These are phyloP conservation scores for Synanthedon andrenaeformis DNA, from an alignment of 2,888 invertebrate species.

Conservation along the genomic window DNA sequence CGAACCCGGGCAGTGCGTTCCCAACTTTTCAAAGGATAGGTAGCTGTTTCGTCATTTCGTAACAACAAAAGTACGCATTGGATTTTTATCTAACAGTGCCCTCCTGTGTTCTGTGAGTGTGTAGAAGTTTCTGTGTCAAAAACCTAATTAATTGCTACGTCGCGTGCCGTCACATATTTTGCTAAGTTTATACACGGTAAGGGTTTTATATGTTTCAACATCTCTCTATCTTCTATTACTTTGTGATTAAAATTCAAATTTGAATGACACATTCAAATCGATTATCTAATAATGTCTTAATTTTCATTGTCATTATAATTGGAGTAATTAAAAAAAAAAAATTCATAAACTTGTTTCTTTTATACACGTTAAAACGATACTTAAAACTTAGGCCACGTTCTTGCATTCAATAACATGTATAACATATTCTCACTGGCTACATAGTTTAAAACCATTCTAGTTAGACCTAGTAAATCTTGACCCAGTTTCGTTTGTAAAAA, in stretches of 20 bases:
- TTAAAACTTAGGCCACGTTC: too few species aligned
- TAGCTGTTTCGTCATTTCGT: constrained; percentile 26
- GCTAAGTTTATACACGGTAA: constrained; percentile 10
- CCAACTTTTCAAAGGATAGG: constrained; percentile 23
- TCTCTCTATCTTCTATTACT: background rate
- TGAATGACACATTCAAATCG: background rate
- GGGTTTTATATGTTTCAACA: constrained; percentile 2
- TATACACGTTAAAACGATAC: too few species aligned
- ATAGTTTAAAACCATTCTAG: background rate
- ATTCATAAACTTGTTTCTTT: too few species aligned
- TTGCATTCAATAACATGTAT: too few species aligned
- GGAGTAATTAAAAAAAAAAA: too few species aligned
- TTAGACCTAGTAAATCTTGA: background rate
- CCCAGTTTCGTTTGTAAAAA: constrained; percentile 1
- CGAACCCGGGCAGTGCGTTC: constrained; percentile 51
- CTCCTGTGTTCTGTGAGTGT: constrained; percentile 16
- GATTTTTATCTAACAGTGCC: constrained; percentile 6
- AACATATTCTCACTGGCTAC: too few species aligned
- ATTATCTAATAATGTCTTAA: too few species aligned
- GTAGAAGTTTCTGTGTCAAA: constrained; percentile 8
- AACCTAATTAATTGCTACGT: background rate
- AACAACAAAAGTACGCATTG: constrained; percentile 47
- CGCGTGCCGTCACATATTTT: constrained; percentile 19
- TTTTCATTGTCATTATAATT: too few species aligned
- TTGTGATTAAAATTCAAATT: background rate